Evolutionary conservation across 2,888 invertebrate species (phyloP).

Genomic region (Mechanitis messenoides): DNA sequence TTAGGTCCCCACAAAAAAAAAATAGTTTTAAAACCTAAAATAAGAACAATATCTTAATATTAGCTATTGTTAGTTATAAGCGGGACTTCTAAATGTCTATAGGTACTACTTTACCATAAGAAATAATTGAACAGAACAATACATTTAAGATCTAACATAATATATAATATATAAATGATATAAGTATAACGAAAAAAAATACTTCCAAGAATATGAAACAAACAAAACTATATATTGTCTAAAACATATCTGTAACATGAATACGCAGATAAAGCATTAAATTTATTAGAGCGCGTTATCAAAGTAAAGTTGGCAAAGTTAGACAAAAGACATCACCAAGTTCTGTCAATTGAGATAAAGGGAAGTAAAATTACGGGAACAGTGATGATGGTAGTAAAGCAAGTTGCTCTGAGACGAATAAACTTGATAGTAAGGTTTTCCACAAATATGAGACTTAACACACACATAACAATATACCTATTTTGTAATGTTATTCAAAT

Average conservation of each 20-base stretch:
- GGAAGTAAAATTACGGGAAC: constrained; percentile 66
- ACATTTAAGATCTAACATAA: too few relatives aligned
- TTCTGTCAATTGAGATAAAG: constrained; percentile 67
- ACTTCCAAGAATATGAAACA: constrained; percentile 12
- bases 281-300: constrained; percentile 49
- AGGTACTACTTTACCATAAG: too few relatives aligned
- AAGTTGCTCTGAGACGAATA: constrained; percentile 43
- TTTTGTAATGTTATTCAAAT: too few relatives aligned
- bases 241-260: constrained; percentile 11
- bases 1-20: too few relatives aligned
- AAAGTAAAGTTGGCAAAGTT: constrained; percentile 42
- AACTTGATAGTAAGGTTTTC: constrained; percentile 46
- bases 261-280: constrained; percentile 29
- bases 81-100: too few relatives aligned
- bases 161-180: too few relatives aligned
- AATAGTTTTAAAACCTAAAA: too few relatives aligned
- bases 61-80: too few relatives aligned
- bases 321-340: constrained; percentile 60
- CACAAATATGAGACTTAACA: constrained; percentile 27
- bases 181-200: too few relatives aligned
- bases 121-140: too few relatives aligned
- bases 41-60: too few relatives aligned
- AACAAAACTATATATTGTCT: constrained; percentile 43
- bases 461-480: not conserved
- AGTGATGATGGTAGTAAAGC: constrained; percentile 58